These are phyloP conservation scores for Caenorhabditis sp. DNA, from an alignment of 2,888 invertebrate genomes.

Conservation along the genomic window DNA sequence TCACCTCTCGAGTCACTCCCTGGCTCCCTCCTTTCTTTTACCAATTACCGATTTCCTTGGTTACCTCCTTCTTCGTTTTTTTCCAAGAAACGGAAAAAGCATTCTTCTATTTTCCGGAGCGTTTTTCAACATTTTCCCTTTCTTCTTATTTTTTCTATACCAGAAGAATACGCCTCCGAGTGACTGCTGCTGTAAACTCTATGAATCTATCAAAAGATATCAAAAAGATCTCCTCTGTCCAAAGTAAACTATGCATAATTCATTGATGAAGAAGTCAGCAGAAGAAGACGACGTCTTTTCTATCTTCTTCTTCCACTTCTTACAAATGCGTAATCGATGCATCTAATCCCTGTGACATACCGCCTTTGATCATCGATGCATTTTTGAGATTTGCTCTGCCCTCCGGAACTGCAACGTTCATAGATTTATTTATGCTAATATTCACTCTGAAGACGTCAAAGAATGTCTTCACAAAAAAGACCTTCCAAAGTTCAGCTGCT, in stretches of 20 bases:
- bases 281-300: slow-evolving; percentile 22
- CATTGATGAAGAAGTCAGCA: slow-evolving; percentile 34
- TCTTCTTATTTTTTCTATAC: background rate
- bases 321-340: slow-evolving; percentile 34
- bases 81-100: slow-evolving; percentile 13
- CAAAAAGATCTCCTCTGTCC: slow-evolving; percentile 7
- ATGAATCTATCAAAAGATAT: slow-evolving; percentile 52
- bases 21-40: slow-evolving; percentile 11
- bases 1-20: slow-evolving; percentile 23
- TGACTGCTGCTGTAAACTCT: slow-evolving; percentile 10
- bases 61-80: slow-evolving; percentile 20
- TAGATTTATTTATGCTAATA: slow-evolving; percentile 39
- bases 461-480: slow-evolving; percentile 8
- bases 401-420: slow-evolving; percentile 40
- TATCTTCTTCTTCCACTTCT: slow-evolving; percentile 21
- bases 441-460: slow-evolving; percentile 15
- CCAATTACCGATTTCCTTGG: slow-evolving; percentile 44
- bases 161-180: background rate
- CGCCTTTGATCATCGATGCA: slow-evolving; percentile 32
- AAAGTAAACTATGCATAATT: slow-evolving; percentile 62
- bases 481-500: slow-evolving; percentile 10
- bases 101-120: slow-evolving; percentile 5
- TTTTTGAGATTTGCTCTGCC: slow-evolving; percentile 5
- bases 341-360: slow-evolving; percentile 36
- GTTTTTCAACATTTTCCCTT: slow-evolving; percentile 26